Conservation (phyloP, 30 jellyfish, hydroid and myxozoan genomes). For the Hydractinia echinata region DNA sequence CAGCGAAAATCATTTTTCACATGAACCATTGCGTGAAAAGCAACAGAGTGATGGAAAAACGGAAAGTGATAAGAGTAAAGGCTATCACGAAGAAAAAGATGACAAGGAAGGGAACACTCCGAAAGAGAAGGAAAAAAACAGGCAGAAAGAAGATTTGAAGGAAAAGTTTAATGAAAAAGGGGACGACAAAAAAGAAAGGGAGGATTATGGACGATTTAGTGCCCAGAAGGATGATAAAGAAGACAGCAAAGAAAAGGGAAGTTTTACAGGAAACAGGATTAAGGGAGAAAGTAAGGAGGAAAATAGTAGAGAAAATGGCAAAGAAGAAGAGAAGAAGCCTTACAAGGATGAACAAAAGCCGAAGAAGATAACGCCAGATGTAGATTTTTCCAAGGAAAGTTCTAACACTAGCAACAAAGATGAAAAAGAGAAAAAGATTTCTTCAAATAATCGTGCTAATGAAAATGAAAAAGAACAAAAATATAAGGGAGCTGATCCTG, state of each 20-base stretch:
- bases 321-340: slow-evolving; percentile 20
- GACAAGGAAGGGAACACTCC: slow-evolving; percentile 15
- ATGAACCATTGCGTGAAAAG: slow-evolving; percentile 1
- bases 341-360: slow-evolving; percentile 15
- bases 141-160: slow-evolving; percentile 5
- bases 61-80: neutral
- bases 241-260: slow-evolving; percentile 16
- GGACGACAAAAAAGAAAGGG: slow-evolving; percentile 1
- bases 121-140: slow-evolving; percentile 12
- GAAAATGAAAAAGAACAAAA: neutral
- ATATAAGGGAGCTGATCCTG: slow-evolving; percentile 12
- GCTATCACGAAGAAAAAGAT: neutral
- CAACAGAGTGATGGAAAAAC: neutral
- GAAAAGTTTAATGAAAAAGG: neutral
- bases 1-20: neutral
- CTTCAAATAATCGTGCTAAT: neutral
- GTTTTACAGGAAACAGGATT: slow-evolving; percentile 23
- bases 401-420: neutral
- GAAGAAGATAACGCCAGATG: slow-evolving; percentile 6
- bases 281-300: neutral
- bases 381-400: neutral
- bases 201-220: neutral
- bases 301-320: neutral
- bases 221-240: slow-evolving; percentile 2
- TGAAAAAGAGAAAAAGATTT: neutral